These are phyloP conservation scores for Pygathrix nemaeus DNA, from an alignment of 2,113 vertebrate genomes.

Conservation along the genomic window DNA sequence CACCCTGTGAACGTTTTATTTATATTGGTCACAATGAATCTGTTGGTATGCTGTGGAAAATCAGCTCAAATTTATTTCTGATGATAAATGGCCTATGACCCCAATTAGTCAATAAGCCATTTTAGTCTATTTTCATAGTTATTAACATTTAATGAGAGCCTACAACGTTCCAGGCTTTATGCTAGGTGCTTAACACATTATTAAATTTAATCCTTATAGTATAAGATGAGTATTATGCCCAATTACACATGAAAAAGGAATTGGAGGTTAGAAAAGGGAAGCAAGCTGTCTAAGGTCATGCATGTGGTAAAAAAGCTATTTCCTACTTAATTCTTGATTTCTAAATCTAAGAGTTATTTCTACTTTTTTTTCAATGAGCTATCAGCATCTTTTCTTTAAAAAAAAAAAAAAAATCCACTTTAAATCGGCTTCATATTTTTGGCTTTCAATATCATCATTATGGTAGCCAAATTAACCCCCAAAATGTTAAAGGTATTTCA, in stretches of 20 bases:
- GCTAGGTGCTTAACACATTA: background rate
- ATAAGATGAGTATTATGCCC: background rate
- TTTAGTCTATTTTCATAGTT: conserved; percentile 48
- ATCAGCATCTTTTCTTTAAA: background rate
- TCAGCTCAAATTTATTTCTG: conserved; percentile 17
- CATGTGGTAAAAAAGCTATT: background rate
- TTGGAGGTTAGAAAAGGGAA: conserved; percentile 22
- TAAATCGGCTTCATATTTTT: background rate
- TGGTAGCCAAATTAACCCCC: background rate
- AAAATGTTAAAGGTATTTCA: background rate
- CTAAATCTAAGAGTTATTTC: background rate
- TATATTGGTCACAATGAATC: background rate
- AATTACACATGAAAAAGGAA: conserved; percentile 38
- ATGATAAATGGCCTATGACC: conserved; percentile 17
- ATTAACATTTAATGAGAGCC: conserved; percentile 51
- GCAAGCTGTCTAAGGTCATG: background rate
- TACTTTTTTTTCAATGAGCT: background rate
- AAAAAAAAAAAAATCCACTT: background rate
- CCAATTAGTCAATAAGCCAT: conserved; percentile 51
- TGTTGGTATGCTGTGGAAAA: background rate
- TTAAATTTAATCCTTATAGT: conserved; percentile 48
- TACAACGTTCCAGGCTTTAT: background rate
- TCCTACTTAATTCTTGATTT: background rate
- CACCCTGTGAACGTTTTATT: background rate
- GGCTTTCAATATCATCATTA: conserved; percentile 1